These are phyloP conservation scores for Esox lucius DNA, from an alignment of 2,797 vertebrate species.

Conservation along the genomic window DNA sequence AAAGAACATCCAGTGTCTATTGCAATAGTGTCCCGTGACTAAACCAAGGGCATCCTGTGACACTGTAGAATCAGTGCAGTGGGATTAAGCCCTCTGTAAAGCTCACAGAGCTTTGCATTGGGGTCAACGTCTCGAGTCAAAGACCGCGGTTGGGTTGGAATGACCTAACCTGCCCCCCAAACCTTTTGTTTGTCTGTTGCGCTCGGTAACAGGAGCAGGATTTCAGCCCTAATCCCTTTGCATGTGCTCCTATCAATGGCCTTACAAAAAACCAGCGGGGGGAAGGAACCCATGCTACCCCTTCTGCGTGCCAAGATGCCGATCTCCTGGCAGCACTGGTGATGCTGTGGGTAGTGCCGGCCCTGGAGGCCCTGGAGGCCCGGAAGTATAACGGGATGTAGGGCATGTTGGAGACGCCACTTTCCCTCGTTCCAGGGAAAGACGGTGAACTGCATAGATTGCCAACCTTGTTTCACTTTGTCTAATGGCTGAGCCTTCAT, in stretches of 20 bases:
- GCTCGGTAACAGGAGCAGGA: constrained; percentile 50
- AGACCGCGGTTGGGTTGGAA: too few species aligned
- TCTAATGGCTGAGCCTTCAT: background rate
- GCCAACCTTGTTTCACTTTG: too few species aligned
- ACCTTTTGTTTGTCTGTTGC: constrained; percentile 32
- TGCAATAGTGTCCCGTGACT: too few species aligned
- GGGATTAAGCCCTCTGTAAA: too few species aligned
- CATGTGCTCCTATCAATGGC: constrained; percentile 51
- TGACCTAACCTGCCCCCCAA: background rate
- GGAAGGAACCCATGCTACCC: constrained; percentile 10
- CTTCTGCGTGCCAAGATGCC: constrained; percentile 36
- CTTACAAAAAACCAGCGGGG: constrained; percentile 37
- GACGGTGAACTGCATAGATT: background rate
- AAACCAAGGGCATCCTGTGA: too few species aligned
- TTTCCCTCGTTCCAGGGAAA: background rate
- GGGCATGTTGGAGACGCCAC: background rate
- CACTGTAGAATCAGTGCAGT: too few species aligned
- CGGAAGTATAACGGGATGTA: background rate
- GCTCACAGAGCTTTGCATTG: too few species aligned
- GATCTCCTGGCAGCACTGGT: background rate
- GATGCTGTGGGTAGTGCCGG: background rate
- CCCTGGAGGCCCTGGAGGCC: background rate
- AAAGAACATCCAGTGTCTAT: too few species aligned
- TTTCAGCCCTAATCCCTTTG: constrained; percentile 66
- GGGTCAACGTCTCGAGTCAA: too few species aligned